phyloP scores from a whole-genome alignment of 1,140 invertebrate species.

The Palaemon carinicauda region DNA sequence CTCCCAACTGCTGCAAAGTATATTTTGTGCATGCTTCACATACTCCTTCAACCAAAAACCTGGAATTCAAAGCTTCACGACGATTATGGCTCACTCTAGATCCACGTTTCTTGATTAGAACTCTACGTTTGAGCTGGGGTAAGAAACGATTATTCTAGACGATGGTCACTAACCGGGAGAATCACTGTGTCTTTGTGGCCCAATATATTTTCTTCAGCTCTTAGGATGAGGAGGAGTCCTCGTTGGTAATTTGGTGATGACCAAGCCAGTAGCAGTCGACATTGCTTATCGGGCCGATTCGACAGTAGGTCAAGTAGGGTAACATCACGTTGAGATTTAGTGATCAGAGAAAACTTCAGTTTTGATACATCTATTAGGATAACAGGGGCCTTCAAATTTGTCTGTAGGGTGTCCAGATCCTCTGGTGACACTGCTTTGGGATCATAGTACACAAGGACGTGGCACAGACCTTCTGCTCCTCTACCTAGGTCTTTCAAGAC shows the following conservation, averaged over 20 bases:
- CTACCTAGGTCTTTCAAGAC: slow-evolving; percentile 36
- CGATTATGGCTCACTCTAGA: background rate
- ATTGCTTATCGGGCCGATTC: slow-evolving; percentile 21
- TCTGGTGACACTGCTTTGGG: slow-evolving; percentile 22
- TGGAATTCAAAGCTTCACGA: background rate
- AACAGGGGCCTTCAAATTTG: background rate
- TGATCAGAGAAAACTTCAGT: slow-evolving; percentile 42
- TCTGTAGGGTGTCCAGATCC: background rate
- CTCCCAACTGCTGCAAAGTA: slow-evolving; percentile 12
- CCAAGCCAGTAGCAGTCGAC: slow-evolving; percentile 52
- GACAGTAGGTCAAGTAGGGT: slow-evolving; percentile 43
- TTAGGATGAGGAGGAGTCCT: slow-evolving; percentile 44
- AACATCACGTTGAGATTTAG: slow-evolving; percentile 3
- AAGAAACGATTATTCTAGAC: slow-evolving; percentile 53
- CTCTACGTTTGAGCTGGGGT: slow-evolving; percentile 31
- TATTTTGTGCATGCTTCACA: slow-evolving; percentile 24
- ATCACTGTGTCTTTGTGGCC: slow-evolving; percentile 39
- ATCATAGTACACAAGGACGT: slow-evolving; percentile 52
- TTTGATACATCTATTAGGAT: slow-evolving; percentile 51
- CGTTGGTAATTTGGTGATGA: slow-evolving; percentile 40
- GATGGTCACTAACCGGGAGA: slow-evolving; percentile 29
- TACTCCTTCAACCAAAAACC: slow-evolving; percentile 35
- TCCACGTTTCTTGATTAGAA: slow-evolving; percentile 27
- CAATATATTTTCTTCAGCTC: slow-evolving; percentile 29
- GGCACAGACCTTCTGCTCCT: slow-evolving; percentile 18